These are phyloP conservation scores for Tor tambroides DNA, from an alignment of 2,113 vertebrate genomes.

Conservation along the genomic window DNA sequence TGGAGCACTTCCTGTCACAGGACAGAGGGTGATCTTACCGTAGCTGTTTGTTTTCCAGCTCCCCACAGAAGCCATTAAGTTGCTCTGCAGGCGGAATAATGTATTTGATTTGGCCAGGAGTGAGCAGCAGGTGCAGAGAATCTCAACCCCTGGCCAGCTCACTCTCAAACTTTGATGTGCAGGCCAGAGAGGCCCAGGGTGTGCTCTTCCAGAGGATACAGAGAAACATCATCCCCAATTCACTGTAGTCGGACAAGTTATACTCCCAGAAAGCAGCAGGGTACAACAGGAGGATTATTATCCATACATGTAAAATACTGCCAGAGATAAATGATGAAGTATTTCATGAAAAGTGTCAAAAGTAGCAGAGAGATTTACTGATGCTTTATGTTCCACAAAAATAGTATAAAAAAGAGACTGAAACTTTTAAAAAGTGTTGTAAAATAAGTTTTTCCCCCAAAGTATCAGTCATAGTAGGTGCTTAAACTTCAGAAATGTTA, in stretches of 20 bases:
- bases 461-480: not conserved
- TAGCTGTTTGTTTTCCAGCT: constrained; percentile 50
- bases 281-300: constrained; percentile 18
- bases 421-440: not conserved
- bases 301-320: not conserved
- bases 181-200: constrained; percentile 55
- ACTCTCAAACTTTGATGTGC: constrained; percentile 67
- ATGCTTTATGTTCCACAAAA: not conserved
- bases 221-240: constrained; percentile 6
- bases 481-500: not conserved
- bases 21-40: constrained; percentile 56
- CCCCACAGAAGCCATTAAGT: constrained; percentile 77
- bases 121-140: constrained; percentile 72
- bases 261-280: constrained; percentile 36
- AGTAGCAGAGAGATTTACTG: not conserved
- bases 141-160: constrained; percentile 59
- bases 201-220: constrained; percentile 48
- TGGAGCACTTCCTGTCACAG: constrained; percentile 50
- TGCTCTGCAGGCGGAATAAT: constrained; percentile 69
- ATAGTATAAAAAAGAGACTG: not conserved
- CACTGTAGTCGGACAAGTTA: not conserved
- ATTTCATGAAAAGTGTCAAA: not conserved
- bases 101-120: constrained; percentile 74
- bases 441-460: not conserved
- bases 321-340: not conserved